A percentile compares a stretch with the other conserved stretches of the same genome.
Evolutionary conservation across 2,888 invertebrate species (phyloP).

Genomic region (Lasioglossum villosulum): DNA sequence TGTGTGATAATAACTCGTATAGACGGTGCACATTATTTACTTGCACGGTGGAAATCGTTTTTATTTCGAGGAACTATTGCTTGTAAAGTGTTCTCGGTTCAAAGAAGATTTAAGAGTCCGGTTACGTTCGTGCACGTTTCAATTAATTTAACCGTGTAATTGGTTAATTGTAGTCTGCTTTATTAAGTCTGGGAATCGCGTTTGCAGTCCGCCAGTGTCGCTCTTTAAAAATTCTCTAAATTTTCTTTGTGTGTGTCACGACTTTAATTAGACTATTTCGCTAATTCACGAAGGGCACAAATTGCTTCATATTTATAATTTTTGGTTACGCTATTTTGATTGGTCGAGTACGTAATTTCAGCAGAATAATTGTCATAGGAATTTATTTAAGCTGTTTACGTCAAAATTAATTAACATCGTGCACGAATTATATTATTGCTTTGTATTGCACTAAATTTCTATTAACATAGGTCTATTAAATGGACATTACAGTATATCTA

Average conservation of each 20-base stretch:
- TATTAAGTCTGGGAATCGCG: slow-evolving; percentile 32
- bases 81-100: not conserved
- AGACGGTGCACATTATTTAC: not conserved
- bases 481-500: too few relatives aligned
- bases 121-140: slow-evolving; percentile 33
- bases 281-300: not conserved
- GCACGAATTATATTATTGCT: not conserved
- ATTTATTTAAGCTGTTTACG: not conserved
- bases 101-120: slow-evolving; percentile 20
- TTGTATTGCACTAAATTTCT: not conserved
- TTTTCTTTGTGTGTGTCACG: not conserved
- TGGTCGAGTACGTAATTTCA: too few relatives aligned
- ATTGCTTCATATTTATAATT: not conserved
- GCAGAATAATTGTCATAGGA: too few relatives aligned
- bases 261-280: not conserved
- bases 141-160: slow-evolving; percentile 33
- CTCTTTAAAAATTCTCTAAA: not conserved
- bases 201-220: not conserved
- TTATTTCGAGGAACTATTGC: not conserved
- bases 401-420: too few relatives aligned
- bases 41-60: not conserved
- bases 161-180: slow-evolving; percentile 37
- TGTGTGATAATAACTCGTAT: not conserved
- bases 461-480: not conserved
- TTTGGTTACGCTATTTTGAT: not conserved